Conservation (phyloP, 2,888 invertebrate species). For the Muscina levida region DNA sequence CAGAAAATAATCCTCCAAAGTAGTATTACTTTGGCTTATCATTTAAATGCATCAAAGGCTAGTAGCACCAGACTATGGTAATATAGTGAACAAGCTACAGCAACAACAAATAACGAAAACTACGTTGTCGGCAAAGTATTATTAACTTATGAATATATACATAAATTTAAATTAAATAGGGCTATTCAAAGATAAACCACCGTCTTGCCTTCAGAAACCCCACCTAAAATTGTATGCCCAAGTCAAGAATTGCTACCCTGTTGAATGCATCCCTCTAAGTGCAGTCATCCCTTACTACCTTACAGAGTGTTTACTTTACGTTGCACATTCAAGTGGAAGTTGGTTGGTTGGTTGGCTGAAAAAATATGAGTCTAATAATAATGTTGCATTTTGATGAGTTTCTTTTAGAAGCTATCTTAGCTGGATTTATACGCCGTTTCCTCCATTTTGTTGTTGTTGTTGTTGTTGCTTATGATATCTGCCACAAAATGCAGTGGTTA, state of each 20-base stretch:
- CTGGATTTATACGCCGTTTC: not conserved
- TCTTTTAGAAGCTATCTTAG: not conserved
- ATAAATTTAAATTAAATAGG: conserved; percentile 60
- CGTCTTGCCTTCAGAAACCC: not conserved
- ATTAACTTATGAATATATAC: conserved; percentile 60
- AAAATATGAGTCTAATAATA: conserved; percentile 42
- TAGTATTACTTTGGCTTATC: not conserved
- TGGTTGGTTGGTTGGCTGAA: not conserved
- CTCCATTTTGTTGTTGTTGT: conserved; percentile 14
- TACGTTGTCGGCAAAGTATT: not conserved
- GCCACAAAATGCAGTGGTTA: conserved; percentile 45
- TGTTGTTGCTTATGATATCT: conserved; percentile 46
- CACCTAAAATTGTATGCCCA: too few species aligned
- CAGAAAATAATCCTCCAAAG: not conserved
- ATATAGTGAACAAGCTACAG: not conserved
- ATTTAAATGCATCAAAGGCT: not conserved
- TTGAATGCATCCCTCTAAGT: too few species aligned
- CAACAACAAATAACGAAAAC: not conserved
- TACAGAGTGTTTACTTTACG: too few species aligned
- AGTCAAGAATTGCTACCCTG: too few species aligned
- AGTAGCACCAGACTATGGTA: conserved; percentile 10
- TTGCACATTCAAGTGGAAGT: conserved; percentile 37
- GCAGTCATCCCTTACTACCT: too few species aligned
- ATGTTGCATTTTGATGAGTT: conserved; percentile 59
- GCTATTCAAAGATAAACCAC: conserved; percentile 39